These are phyloP conservation scores for Phrixothrix hirtus DNA, from an alignment of 2,888 invertebrate species.

Conservation along the genomic window DNA sequence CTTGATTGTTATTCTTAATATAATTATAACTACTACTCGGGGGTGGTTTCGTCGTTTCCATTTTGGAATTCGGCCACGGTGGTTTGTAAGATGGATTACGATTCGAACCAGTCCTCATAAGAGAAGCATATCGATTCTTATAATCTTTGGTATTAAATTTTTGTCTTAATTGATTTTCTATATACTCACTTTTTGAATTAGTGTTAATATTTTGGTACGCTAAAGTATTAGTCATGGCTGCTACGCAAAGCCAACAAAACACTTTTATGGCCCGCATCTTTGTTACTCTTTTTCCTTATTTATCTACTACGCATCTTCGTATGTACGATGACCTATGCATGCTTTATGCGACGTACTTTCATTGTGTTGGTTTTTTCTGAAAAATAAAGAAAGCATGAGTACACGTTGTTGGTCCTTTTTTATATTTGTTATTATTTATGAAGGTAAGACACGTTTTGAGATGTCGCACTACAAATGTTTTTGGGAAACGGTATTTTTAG, in stretches of 20 bases:
- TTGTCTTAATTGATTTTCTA: constrained; percentile 17
- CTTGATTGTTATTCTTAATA: constrained; percentile 9
- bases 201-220: constrained; percentile 15
- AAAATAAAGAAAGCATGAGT: too few species aligned
- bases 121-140: constrained; percentile 17
- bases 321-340: constrained; percentile 11
- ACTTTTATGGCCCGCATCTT: constrained; percentile 23
- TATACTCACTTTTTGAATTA: constrained; percentile 20
- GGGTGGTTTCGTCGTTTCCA: background rate
- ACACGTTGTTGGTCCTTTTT: too few species aligned
- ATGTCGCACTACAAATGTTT: too few species aligned
- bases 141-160: constrained; percentile 20
- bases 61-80: constrained; percentile 3
- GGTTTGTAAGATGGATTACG: constrained; percentile 19
- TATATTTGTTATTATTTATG: too few species aligned
- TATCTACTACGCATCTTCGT: constrained; percentile 28
- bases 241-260: constrained; percentile 22
- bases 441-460: too few species aligned
- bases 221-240: constrained; percentile 11
- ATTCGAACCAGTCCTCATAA: constrained; percentile 8
- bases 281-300: constrained; percentile 3
- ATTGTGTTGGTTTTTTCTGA: too few species aligned
- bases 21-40: constrained; percentile 16
- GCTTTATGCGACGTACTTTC: constrained; percentile 6
- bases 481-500: too few species aligned